phyloP scores from a whole-genome alignment of 2,797 vertebrate genomes.

The Zenarchopterus dispar region DNA sequence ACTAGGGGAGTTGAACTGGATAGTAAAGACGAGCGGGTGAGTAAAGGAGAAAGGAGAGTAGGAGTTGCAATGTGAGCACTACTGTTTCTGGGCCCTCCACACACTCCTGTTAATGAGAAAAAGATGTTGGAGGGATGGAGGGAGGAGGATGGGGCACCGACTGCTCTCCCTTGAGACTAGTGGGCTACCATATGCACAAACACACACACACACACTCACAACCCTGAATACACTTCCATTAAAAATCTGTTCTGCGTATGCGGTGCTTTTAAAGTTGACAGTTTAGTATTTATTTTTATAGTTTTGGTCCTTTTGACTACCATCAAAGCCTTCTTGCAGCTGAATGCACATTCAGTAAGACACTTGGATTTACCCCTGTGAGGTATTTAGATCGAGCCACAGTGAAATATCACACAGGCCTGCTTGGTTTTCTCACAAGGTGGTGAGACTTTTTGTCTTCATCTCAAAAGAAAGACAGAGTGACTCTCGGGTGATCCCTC shows the following conservation, averaged over 20 bases:
- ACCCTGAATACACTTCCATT: background rate
- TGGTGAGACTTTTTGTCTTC: conserved; percentile 48
- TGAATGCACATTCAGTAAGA: background rate
- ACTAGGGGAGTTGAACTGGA: conserved; percentile 6
- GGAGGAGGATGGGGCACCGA: conserved; percentile 52
- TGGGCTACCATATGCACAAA: background rate
- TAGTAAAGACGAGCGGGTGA: conserved; percentile 42
- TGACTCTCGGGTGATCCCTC: conserved; percentile 7
- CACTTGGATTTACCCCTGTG: conserved; percentile 32
- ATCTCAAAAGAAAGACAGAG: background rate
- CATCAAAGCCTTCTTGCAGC: background rate
- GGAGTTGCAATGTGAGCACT: conserved; percentile 78
- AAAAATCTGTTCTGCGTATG: too few relatives aligned
- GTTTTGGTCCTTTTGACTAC: background rate
- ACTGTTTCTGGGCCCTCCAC: conserved; percentile 78
- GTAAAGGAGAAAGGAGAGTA: conserved; percentile 11
- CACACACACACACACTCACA: conserved; percentile 3
- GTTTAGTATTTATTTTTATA: background rate
- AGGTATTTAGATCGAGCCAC: conserved; percentile 47
- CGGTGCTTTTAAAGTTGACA: too few relatives aligned
- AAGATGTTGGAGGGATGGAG: conserved; percentile 75
- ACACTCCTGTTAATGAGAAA: conserved; percentile 82
- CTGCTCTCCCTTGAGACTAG: conserved; percentile 32
- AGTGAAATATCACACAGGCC: conserved; percentile 75
- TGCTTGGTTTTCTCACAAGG: conserved; percentile 56